Conservation (phyloP, 2,113 vertebrate genomes). For the Phainopepla nitens region DNA sequence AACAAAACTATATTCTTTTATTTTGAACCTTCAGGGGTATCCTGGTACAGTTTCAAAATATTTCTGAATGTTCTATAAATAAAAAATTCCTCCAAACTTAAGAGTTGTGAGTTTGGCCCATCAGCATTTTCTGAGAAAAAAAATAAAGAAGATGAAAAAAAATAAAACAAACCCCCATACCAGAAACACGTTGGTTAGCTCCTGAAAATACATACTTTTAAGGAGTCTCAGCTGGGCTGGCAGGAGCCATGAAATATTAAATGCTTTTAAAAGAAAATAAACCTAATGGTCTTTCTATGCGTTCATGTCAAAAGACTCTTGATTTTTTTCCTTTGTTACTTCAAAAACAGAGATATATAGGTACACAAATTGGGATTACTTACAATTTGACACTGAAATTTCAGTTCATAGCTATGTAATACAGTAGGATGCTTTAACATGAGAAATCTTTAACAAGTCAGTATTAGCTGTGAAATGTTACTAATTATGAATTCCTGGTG, state of each 20-base stretch:
- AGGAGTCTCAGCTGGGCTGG: neutral
- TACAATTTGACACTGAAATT: neutral
- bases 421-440: neutral
- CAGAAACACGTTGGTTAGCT: neutral
- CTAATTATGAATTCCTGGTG: neutral
- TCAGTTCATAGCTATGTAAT: neutral
- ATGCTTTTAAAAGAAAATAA: neutral
- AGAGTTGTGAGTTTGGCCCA: neutral
- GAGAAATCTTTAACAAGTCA: neutral
- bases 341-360: neutral
- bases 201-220: neutral
- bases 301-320: neutral
- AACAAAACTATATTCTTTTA: neutral
- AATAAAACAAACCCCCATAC: neutral
- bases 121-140: neutral
- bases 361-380: neutral
- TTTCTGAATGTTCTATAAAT: neutral
- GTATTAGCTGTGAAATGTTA: neutral
- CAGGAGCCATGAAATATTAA: constrained; percentile 13
- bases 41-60: neutral
- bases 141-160: too few species aligned
- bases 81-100: neutral
- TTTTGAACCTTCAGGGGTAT: neutral
- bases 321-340: neutral
- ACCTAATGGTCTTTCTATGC: neutral